phyloP scores from a whole-genome alignment of 1,140 invertebrate species.

The Solenopsis fugax region DNA sequence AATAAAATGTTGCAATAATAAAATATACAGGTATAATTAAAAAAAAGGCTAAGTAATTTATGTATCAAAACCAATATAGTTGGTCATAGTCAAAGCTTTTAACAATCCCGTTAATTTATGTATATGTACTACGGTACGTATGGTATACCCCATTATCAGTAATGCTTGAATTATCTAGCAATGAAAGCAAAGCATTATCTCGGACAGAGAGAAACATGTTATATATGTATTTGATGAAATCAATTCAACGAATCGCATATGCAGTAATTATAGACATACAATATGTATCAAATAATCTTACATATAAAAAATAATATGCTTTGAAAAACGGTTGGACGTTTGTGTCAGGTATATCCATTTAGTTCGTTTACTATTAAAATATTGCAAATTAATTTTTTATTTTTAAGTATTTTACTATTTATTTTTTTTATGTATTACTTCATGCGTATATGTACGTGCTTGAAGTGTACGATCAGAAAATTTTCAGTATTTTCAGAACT shows the following conservation, averaged over 20 bases:
- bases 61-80: background rate
- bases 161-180: slow-evolving; percentile 27
- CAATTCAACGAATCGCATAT: background rate
- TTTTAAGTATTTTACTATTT: background rate
- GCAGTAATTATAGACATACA: background rate
- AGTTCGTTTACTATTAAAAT: background rate
- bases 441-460: too few species aligned
- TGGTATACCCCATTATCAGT: background rate
- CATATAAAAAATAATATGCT: background rate
- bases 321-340: background rate
- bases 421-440: background rate
- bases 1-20: background rate
- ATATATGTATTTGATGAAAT: background rate
- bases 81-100: background rate
- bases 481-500: background rate
- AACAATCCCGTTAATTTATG: background rate
- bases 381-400: slow-evolving; percentile 1
- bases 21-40: background rate
- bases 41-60: slow-evolving; percentile 3
- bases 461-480: background rate
- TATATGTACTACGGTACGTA: background rate
- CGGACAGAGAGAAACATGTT: background rate
- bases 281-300: background rate
- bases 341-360: background rate
- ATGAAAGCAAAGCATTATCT: background rate